Evolutionary conservation across 2,888 invertebrate species (phyloP).

Genomic region (Rhamphomyia laevipes): DNA sequence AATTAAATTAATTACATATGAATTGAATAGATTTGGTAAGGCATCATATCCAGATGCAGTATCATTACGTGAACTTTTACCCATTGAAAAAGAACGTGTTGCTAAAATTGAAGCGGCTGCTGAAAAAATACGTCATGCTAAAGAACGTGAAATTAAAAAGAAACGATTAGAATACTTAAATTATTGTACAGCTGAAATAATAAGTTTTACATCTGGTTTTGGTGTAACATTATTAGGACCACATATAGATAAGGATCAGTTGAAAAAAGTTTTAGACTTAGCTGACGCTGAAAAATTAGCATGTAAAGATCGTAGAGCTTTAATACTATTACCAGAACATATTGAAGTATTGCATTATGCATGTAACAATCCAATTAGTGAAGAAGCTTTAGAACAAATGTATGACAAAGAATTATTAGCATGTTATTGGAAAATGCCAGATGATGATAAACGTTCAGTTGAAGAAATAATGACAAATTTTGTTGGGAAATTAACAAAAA

Average conservation of each 20-base stretch:
- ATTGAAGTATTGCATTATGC: constrained; percentile 29
- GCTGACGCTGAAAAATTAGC: constrained; percentile 30
- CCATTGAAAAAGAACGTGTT: constrained; percentile 41
- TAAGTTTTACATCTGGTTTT: constrained; percentile 29
- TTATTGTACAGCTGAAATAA: constrained; percentile 30
- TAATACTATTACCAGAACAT: constrained; percentile 21
- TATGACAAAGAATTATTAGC: constrained; percentile 29
- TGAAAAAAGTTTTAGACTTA: constrained; percentile 31
- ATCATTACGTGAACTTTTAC: constrained; percentile 28
- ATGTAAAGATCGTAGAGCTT: constrained; percentile 31
- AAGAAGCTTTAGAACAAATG: constrained; percentile 28
- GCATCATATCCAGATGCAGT: constrained; percentile 24
- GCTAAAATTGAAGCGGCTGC: constrained; percentile 21
- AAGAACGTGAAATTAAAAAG: constrained; percentile 22
- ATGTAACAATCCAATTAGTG: constrained; percentile 29
- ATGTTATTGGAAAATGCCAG: constrained; percentile 33
- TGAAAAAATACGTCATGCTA: constrained; percentile 19
- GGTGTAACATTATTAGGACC: constrained; percentile 35
- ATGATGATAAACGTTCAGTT: constrained; percentile 21
- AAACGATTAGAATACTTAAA: constrained; percentile 28
- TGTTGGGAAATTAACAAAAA: constrained; percentile 24
- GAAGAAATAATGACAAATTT: constrained; percentile 23
- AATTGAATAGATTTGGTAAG: constrained; percentile 44
- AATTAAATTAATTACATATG: constrained; percentile 53
- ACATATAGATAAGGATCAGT: constrained; percentile 33